Evolutionary conservation across 35 echinoderm and acorn worm species (phyloP), one percentile per base, ranked within the genome.

Genomic region (Ophiothrix spiculata): DNA sequence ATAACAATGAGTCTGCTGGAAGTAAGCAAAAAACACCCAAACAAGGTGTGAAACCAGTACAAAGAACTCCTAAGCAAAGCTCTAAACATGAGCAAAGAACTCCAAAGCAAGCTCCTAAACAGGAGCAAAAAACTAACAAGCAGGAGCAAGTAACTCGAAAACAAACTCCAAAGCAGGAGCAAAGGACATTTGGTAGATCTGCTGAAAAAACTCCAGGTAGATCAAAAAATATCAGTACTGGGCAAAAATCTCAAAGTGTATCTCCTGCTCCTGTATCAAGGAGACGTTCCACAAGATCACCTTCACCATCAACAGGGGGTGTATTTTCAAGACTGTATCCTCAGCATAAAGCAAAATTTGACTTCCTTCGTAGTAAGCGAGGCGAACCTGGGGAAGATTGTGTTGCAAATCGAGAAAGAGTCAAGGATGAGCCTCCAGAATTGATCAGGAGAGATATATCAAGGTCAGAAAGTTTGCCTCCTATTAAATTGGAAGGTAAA

Each of bases 321-420:
- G 94, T 97, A 31, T 97, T 90, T 93, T 97, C 94, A 74, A 89
- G 94, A 79, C 77, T 97, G 49, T 97, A 90, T 83, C 83, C 87
- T 35, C 83, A 90, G 23, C 75, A 80, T n/a, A 86, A 75, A 80
- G 83, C 94, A 14, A 97, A 90, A 85, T 97, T 97, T 90, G 79
- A 97, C 33, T 97, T 76, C 38, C 83, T 97, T 19, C 84, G 81
- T 28, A 89, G 88, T 32, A 97, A 88, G 35, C 83, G 79, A 36
- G 56, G 37, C 0, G 28, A 75, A 34, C 11, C 56, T 49, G 87
- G 87, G 40, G 56, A 80, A 41, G 93, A 91, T 0, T 25, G 41
- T 54, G 85, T 88, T 23, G 31, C 74, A 35, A 33, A 74, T 25
- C 79, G 85, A 56, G 74, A 88, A n/a, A 84, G 81, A 42, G 33